Base-by-base conservation (phyloP, 2,797 vertebrate species). In the Darevskia nairensis region DNA sequence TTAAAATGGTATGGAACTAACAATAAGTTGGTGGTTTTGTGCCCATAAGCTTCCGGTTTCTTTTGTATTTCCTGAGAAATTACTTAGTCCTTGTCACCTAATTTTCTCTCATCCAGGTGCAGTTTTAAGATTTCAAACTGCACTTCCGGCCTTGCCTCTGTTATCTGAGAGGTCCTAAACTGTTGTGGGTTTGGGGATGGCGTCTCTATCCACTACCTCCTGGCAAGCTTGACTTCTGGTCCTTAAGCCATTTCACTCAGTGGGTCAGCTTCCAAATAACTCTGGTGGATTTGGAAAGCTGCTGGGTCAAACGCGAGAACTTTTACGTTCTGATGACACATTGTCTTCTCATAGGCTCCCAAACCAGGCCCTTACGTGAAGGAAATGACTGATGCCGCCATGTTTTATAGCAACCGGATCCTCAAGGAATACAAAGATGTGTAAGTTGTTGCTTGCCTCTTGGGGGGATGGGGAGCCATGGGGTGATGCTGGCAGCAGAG, bases 391-490 rank as follows among this genome's bases (percentile, higher is more conserved):
- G 99, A 99, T 55, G 98, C 98, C 5, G 98, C 98, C 96, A 98
- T 96, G 97, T 99, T 99, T 96, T 99, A 99, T 93, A 99, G 98
- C 96, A 99, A 99, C 94, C 96, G 99, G 85, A 98, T 99, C 90
- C 98, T 99, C 86, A 99, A 99, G 97, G 99, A 99, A 44, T 99
- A 96, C 97, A 99, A 98, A 96, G 99, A 99, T 79, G 98, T 98
- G 99, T 97, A 93, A 94, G 97, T 97, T 97, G 75, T 76, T 3
- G 1, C 29, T 84, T 82, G 44, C 55, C 25, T 89, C 71, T 68
- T 55, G 3, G 50, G 0, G 0, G 41, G 11, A 46, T 46, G 46
- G 50, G 71, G 23, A 0, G 4, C 27, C 10, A 15, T 39, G 82
- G 81, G 71, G 78, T 25, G 74, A 29, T 66, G 84, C 55, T 35